Evolutionary conservation across 2,797 vertebrate genomes (phyloP).

Genomic region (Mallotus villosus): DNA sequence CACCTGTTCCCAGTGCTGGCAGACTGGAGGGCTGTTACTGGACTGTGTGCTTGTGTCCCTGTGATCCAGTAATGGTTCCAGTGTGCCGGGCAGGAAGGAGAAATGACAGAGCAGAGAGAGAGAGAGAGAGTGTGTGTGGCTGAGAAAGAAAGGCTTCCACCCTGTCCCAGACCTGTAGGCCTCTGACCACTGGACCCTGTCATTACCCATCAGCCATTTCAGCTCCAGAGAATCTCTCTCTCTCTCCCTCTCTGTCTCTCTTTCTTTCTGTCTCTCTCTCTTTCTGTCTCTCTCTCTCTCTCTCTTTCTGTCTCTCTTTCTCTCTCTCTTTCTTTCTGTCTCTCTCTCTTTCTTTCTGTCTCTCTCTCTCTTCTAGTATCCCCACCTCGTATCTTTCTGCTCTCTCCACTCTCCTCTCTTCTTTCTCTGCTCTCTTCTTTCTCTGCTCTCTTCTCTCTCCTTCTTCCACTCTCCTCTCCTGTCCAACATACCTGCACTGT

Average conservation of each 20-base stretch:
- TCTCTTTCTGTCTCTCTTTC: slow-evolving; percentile 9
- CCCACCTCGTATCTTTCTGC: neutral
- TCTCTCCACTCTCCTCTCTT: neutral
- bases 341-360: neutral
- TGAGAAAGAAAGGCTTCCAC: neutral
- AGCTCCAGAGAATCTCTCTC: slow-evolving; percentile 46
- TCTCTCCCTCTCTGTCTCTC: slow-evolving; percentile 3
- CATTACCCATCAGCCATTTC: slow-evolving; percentile 67
- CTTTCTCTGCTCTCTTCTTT: neutral
- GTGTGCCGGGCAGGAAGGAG: slow-evolving; percentile 54
- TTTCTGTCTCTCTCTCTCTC: neutral
- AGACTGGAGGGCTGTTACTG: slow-evolving; percentile 55
- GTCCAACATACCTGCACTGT: neutral
- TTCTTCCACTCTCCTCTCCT: neutral
- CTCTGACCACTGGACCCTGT: slow-evolving; percentile 63
- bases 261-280: neutral
- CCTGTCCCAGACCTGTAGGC: slow-evolving; percentile 66
- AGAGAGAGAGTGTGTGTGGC: neutral
- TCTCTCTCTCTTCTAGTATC: slow-evolving; percentile 11
- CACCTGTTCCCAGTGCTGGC: slow-evolving; percentile 48
- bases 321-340: neutral
- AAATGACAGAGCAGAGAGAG: slow-evolving; percentile 68
- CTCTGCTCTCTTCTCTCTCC: no score
- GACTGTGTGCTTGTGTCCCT: slow-evolving; percentile 48
- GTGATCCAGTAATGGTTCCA: slow-evolving; percentile 64